Conservation (phyloP, 2,888 invertebrate species). For the Cinara cedri region DNA sequence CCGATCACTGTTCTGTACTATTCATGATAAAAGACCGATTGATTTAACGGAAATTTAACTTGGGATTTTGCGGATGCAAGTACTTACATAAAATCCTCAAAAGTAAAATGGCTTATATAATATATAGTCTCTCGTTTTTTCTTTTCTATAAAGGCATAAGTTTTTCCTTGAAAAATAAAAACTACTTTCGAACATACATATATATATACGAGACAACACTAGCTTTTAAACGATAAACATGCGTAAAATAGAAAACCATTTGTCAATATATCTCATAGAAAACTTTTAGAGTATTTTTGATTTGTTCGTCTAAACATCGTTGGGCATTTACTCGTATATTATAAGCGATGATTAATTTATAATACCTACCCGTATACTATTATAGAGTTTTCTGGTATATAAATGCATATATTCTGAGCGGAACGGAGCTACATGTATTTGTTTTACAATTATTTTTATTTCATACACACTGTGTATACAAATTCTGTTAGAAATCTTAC, state of each 20-base stretch:
- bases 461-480: too few species aligned
- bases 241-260: conserved; percentile 22
- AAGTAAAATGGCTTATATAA: neutral
- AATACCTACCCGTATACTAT: too few species aligned
- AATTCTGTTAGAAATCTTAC: too few species aligned
- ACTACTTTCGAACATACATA: neutral
- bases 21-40: neutral
- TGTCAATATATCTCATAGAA: conserved; percentile 16
- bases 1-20: too few species aligned
- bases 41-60: neutral
- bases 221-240: conserved; percentile 24
- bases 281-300: neutral
- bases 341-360: neutral
- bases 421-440: too few species aligned
- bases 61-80: neutral
- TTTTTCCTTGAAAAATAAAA: neutral
- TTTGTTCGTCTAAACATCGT: neutral
- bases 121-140: neutral
- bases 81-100: neutral
- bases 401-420: too few species aligned
- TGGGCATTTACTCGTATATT: too few species aligned
- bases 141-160: neutral
- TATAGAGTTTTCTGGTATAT: too few species aligned
- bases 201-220: neutral
- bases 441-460: too few species aligned